Evolutionary conservation across 2,797 vertebrate genomes (phyloP).

Genomic region (Remorina albescens): DNA sequence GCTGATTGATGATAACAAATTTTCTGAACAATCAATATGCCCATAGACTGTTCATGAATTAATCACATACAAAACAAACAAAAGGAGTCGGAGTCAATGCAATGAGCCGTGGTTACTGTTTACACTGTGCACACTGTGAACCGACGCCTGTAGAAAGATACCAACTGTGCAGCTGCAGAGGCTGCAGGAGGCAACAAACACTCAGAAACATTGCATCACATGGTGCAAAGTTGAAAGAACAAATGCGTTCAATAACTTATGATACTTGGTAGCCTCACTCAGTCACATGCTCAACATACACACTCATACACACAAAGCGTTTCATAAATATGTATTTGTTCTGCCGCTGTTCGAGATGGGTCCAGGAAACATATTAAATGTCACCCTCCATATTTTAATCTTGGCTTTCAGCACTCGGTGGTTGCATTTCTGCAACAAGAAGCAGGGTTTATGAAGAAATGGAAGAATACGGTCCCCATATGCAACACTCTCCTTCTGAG

Average conservation of each 20-base stretch:
- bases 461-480: conserved; percentile 33
- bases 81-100: conserved; percentile 68
- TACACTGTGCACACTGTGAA: conserved; percentile 48
- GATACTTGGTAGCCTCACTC: conserved; percentile 50
- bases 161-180: conserved; percentile 53
- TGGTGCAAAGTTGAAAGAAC: conserved; percentile 48
- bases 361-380: conserved; percentile 76
- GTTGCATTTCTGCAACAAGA: conserved; percentile 49
- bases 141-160: conserved; percentile 41
- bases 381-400: conserved; percentile 71
- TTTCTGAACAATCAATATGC: conserved; percentile 83
- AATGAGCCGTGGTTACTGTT: conserved; percentile 62
- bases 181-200: conserved; percentile 49
- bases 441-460: conserved; percentile 60
- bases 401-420: conserved; percentile 47
- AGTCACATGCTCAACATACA: conserved; percentile 42
- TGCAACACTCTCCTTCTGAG: conserved; percentile 58
- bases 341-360: conserved; percentile 56
- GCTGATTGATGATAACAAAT: conserved; percentile 84
- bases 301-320: conserved; percentile 42
- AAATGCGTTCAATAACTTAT: conserved; percentile 76
- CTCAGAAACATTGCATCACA: conserved; percentile 53
- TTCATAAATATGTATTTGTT: conserved; percentile 76
- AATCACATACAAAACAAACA: conserved; percentile 65
- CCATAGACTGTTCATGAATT: conserved; percentile 81